These are phyloP conservation scores for Drosophila fungiperda DNA, from an alignment of 2,888 invertebrate genomes.

Conservation along the genomic window DNA sequence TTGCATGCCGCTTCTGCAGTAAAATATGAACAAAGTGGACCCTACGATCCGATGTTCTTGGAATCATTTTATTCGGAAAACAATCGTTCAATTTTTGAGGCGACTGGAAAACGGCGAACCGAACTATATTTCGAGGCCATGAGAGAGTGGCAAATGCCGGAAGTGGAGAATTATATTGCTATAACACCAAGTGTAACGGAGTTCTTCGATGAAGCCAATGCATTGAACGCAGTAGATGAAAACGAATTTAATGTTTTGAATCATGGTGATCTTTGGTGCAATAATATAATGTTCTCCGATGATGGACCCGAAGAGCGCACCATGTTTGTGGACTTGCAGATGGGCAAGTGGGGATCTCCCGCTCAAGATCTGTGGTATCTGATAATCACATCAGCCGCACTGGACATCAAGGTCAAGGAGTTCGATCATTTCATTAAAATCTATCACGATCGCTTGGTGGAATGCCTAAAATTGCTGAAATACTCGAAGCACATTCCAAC, in stretches of 20 bases:
- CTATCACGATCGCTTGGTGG: constrained; percentile 76
- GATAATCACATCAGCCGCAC: constrained; percentile 67
- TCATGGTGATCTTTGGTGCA: constrained; percentile 82
- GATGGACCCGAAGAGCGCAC: constrained; percentile 61
- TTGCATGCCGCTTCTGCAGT: constrained; percentile 82
- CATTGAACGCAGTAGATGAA: constrained; percentile 50
- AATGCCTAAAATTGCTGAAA: constrained; percentile 71
- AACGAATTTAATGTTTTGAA: constrained; percentile 78
- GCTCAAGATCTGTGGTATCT: constrained; percentile 80
- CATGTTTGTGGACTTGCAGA: constrained; percentile 77
- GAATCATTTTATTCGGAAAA: constrained; percentile 40
- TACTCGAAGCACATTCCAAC: constrained; percentile 76
- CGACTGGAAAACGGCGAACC: constrained; percentile 26
- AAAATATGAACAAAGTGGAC: constrained; percentile 61
- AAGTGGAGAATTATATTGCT: constrained; percentile 62
- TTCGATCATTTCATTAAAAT: constrained; percentile 80
- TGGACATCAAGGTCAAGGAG: constrained; percentile 73
- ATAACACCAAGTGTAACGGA: constrained; percentile 24
- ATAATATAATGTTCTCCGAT: constrained; percentile 80
- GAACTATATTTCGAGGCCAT: constrained; percentile 48
- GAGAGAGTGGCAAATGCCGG: constrained; percentile 61
- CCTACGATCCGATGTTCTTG: constrained; percentile 49
- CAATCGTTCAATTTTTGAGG: constrained; percentile 46
- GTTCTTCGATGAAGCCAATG: constrained; percentile 41
- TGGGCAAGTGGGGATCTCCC: constrained; percentile 80